Base-by-base conservation (phyloP, 2,797 vertebrate genomes). In the Melanotaenia maccullochi region DNA sequence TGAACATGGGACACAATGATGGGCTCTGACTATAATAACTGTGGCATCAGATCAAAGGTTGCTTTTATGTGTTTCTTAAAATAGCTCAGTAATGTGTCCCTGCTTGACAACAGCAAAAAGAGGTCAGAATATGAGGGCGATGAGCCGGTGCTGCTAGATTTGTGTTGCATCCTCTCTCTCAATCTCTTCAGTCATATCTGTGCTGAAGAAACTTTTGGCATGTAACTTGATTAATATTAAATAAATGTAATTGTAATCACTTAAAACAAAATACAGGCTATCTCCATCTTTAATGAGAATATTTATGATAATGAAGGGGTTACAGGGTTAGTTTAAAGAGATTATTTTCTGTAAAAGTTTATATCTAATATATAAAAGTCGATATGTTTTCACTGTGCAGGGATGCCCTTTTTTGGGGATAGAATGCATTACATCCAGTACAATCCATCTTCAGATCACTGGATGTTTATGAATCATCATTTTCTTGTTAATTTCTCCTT, bases 401-500 rank as follows among this genome's bases (percentile, higher is more conserved):
- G 16, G 12, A 18, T 6, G 40, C 14, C 40, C 3, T 5, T 44
- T 13, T 44, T 40, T 7, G 6, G 1, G 18, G 42, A 44, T 20
- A 20, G 6, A 44, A 44, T 44, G 20, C 5, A 44, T 44, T 44
- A 8, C 16, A 44, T 20, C 18, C 13, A 18, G 18, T 47, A 47
- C 20, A 47, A 49, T 71, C 42, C 16, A n/a, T 73, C 60, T 65
- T 68, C 11, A 30, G 33, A n/a, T 71, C 16, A 33, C 0, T 44
- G 42, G 16, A 44, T 36, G 32, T 35, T 40, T 40, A 36, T 33
- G 38, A 61, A 9, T 47, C 8, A 0, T 64, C 64, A 13, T 28
- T 55, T 82, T 18, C 47, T 66, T n/a, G 16, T 30, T 44, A 55
- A 75, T 55, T 2, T 5, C 36, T 52, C n/a, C 76, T 67, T 78